These are phyloP conservation scores for Drosophila neoperkinsi DNA, from an alignment of 2,888 invertebrate genomes.

Conservation along the genomic window DNA sequence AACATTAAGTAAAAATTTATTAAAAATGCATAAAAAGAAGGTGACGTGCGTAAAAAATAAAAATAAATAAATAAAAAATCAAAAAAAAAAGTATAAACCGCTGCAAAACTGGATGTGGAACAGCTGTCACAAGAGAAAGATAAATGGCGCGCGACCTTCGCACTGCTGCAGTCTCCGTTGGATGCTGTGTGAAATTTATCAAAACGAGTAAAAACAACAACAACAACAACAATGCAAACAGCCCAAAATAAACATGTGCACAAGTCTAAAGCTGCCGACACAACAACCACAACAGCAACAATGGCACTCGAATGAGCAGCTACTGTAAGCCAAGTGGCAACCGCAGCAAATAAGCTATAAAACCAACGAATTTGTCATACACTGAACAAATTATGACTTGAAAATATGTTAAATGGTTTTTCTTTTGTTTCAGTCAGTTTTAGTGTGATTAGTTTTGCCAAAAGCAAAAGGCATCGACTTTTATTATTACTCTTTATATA, in stretches of 20 bases:
- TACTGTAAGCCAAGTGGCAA: constrained; percentile 45
- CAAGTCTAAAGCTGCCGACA: constrained; percentile 7
- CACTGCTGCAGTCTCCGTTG: constrained; percentile 54
- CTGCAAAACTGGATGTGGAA: constrained; percentile 55
- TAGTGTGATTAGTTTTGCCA: background rate
- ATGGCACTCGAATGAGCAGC: constrained; percentile 37
- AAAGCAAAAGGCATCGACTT: background rate
- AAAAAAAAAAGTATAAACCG: constrained; percentile 19
- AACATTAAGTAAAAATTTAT: constrained; percentile 74
- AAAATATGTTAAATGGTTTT: constrained; percentile 1
- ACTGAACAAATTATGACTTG: constrained; percentile 15
- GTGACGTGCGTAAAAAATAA: constrained; percentile 12
- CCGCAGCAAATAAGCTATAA: constrained; percentile 6
- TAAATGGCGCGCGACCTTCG: constrained; percentile 75
- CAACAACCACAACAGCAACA: constrained; percentile 26
- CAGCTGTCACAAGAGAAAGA: constrained; percentile 70
- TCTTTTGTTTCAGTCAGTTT: background rate
- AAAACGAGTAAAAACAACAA: constrained; percentile 29
- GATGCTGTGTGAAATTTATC: constrained; percentile 65
- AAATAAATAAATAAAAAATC: constrained; percentile 9
- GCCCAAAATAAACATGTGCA: constrained; percentile 59
- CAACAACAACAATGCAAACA: constrained; percentile 21
- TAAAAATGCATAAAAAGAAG: constrained; percentile 70
- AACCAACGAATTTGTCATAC: constrained; percentile 32
- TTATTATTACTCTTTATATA: background rate